These are phyloP conservation scores for Trachymyrmex cornetzi DNA, from an alignment of 1,140 invertebrate genomes.

Conservation along the genomic window DNA sequence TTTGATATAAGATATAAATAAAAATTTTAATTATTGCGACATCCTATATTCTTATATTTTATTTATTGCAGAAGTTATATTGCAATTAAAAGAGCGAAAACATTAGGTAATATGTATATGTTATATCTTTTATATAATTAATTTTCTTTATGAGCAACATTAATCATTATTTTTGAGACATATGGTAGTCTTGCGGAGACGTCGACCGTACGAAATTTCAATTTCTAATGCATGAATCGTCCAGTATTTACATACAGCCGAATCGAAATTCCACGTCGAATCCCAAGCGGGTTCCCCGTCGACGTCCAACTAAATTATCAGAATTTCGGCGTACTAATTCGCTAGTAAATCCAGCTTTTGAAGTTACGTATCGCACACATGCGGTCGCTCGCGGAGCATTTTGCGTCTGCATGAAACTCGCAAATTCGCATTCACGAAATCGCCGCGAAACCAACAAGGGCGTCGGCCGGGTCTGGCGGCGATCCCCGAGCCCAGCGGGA, in stretches of 20 bases:
- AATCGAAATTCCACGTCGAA: conserved; percentile 56
- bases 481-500: conserved; percentile 44
- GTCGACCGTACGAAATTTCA: not conserved
- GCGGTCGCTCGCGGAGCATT: conserved; percentile 46
- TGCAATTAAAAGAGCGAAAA: not conserved
- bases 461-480: not conserved
- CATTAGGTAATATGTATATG: not conserved
- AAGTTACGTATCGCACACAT: conserved; percentile 59
- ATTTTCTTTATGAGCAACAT: not conserved
- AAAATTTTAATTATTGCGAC: not conserved
- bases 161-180: not conserved
- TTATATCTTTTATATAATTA: not conserved
- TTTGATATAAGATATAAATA: not conserved
- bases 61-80: not conserved
- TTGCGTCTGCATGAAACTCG: conserved; percentile 56
- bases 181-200: not conserved
- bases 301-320: conserved; percentile 62
- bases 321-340: conserved; percentile 58
- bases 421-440: conserved; percentile 56
- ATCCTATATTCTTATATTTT: not conserved
- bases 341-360: conserved; percentile 57
- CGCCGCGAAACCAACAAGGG: conserved; percentile 17
- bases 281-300: conserved; percentile 43
- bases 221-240: conserved; percentile 53
- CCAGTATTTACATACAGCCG: conserved; percentile 28